Conservation (phyloP, 2,113 vertebrate species). For the Theristicus caerulescens region DNA sequence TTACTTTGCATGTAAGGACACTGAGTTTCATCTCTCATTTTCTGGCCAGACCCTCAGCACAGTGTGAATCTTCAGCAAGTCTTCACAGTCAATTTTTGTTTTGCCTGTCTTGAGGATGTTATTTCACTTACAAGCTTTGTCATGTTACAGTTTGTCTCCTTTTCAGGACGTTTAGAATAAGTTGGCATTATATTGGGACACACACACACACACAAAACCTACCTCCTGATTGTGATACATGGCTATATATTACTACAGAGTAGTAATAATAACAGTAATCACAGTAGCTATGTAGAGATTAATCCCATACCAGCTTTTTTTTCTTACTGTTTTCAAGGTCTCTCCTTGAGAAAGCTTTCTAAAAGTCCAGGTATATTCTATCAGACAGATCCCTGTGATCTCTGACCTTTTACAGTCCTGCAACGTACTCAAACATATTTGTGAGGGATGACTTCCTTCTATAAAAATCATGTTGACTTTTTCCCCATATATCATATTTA, state of each 20-base stretch:
- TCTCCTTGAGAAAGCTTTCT: background rate
- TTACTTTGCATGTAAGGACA: background rate
- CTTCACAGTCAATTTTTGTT: background rate
- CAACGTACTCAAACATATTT: background rate
- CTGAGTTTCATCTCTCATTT: background rate
- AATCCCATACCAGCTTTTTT: background rate
- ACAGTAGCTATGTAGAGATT: background rate
- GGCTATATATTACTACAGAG: background rate
- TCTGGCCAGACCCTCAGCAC: background rate
- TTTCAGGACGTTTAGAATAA: background rate
- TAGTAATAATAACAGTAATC: background rate
- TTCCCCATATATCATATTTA: background rate
- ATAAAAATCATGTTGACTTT: background rate
- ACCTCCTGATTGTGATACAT: background rate
- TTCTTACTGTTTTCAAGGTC: background rate
- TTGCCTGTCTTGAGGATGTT: background rate
- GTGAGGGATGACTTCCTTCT: background rate
- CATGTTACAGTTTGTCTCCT: background rate
- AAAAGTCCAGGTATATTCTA: background rate
- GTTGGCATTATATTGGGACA: rapidly evolving
- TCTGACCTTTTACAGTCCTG: background rate
- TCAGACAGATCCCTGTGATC: background rate
- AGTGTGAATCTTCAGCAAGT: background rate
- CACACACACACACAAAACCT: background rate
- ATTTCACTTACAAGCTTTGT: background rate